A percentile compares a stretch with the other conserved stretches of the same genome.
Conservation (phyloP, 2,797 vertebrate genomes). For the Siniperca undulata region DNA sequence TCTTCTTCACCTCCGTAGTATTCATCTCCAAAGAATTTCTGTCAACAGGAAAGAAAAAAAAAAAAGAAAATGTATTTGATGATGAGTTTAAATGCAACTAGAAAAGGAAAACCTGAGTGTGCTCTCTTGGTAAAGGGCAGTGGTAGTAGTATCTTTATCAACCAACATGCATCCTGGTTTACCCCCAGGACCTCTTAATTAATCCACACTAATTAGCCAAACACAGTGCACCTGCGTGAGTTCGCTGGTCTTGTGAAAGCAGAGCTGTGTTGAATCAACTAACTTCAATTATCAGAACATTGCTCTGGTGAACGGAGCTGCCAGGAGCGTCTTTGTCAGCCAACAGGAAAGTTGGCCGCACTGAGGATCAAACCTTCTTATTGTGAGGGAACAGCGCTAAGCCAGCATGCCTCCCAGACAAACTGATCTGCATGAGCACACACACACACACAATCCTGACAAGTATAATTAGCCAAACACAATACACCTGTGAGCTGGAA, state of each 20-base stretch:
- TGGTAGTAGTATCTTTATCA: neutral
- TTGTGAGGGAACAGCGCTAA: no score
- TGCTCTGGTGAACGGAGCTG: neutral
- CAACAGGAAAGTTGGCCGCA: no score
- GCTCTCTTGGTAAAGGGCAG: neutral
- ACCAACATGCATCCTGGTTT: fast-evolving
- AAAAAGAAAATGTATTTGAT: neutral
- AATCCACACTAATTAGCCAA: conserved; percentile 6
- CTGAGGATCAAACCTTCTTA: no score
- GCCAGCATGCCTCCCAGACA: neutral
- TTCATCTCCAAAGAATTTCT: conserved; percentile 90
- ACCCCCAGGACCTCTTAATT: neutral
- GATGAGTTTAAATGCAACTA: neutral
- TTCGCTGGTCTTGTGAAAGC: fast-evolving
- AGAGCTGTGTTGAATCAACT: neutral
- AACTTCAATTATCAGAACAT: neutral
- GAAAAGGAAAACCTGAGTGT: fast-evolving
- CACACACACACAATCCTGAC: neutral
- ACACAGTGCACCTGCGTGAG: conserved; percentile 18
- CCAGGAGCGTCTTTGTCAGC: neutral
- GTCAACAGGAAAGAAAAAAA: conserved; percentile 7
- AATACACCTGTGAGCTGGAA: neutral
- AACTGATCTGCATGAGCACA: neutral
- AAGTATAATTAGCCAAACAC: neutral
- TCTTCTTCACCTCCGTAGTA: conserved; percentile 88